phyloP scores from a whole-genome alignment of 2,113 vertebrate species.

The Colossoma macropomum region DNA sequence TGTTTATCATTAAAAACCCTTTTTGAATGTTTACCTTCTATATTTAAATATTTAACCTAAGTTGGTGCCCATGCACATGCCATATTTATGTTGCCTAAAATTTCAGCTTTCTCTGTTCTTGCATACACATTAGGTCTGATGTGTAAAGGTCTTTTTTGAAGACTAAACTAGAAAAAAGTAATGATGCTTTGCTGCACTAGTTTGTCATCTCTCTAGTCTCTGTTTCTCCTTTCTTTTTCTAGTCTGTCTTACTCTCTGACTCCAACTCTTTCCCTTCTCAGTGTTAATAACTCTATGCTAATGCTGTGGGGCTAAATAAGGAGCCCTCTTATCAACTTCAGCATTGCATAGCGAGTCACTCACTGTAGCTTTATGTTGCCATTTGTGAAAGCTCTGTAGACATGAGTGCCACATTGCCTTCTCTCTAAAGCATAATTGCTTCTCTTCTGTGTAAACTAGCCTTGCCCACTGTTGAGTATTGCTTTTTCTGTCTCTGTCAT shows the following conservation, averaged over 20 bases:
- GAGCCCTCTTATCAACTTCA: constrained; percentile 28
- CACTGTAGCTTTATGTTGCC: constrained; percentile 23
- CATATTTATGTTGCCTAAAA: no score
- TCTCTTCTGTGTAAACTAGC: constrained; percentile 26
- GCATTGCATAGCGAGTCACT: constrained; percentile 26
- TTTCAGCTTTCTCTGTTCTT: no score
- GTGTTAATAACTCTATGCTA: constrained; percentile 32
- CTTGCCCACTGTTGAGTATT: not conserved
- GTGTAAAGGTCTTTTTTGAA: constrained; percentile 24
- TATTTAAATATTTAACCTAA: no score
- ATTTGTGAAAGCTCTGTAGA: constrained; percentile 23
- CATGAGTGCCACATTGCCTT: constrained; percentile 10
- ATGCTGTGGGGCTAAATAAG: constrained; percentile 36
- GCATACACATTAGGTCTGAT: not conserved
- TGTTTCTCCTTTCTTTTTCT: not conserved
- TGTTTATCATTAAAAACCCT: no score
- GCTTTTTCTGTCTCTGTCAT: not conserved
- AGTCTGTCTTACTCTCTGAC: constrained; percentile 8
- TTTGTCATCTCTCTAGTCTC: constrained; percentile 31
- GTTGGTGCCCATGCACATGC: no score
- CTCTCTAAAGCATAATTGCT: constrained; percentile 29
- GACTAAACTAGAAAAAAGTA: constrained; percentile 12
- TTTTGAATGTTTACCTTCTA: no score
- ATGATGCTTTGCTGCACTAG: constrained; percentile 20
- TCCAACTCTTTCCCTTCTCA: not conserved